These are phyloP conservation scores for Eumerus sabulonum DNA, from an alignment of 2,888 invertebrate species.

Conservation along the genomic window DNA sequence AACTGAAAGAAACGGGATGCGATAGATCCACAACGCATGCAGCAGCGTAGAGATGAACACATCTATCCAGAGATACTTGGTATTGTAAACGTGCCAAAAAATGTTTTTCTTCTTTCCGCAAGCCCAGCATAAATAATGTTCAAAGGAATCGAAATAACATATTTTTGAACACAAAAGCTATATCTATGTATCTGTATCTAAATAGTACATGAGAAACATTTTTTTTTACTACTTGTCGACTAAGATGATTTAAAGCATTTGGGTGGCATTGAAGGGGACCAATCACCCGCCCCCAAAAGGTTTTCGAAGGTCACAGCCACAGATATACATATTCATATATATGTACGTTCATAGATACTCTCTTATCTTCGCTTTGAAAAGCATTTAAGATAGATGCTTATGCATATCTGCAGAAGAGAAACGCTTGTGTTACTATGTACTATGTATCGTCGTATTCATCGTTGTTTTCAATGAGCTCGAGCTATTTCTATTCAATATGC, in stretches of 20 bases:
- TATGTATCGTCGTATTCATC: neutral
- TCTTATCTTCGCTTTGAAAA: slow-evolving; percentile 1
- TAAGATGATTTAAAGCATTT: slow-evolving; percentile 13
- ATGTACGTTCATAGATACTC: slow-evolving; percentile 16
- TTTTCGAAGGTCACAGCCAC: slow-evolving; percentile 34
- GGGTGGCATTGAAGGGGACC: slow-evolving; percentile 21
- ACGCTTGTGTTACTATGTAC: neutral
- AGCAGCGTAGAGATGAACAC: slow-evolving; percentile 25
- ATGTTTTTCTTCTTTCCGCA: slow-evolving; percentile 41
- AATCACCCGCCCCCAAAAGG: slow-evolving; percentile 34
- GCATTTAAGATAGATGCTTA: neutral
- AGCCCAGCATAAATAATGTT: slow-evolving; percentile 46
- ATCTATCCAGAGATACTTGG: slow-evolving; percentile 37
- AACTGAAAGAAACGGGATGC: too few relatives aligned
- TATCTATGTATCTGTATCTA: too few relatives aligned
- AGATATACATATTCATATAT: too few relatives aligned
- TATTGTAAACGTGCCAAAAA: slow-evolving; percentile 49
- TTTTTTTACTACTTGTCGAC: too few relatives aligned
- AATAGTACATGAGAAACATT: too few relatives aligned
- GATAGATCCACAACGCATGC: too few relatives aligned
- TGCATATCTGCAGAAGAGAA: neutral
- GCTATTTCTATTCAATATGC: slow-evolving; percentile 56
- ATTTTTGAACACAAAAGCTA: slow-evolving; percentile 6
- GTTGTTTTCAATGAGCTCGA: slow-evolving; percentile 53
- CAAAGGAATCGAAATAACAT: slow-evolving; percentile 24